phyloP scores from a whole-genome alignment of 2,888 invertebrate genomes.

The Ypsolopha scabrella region DNA sequence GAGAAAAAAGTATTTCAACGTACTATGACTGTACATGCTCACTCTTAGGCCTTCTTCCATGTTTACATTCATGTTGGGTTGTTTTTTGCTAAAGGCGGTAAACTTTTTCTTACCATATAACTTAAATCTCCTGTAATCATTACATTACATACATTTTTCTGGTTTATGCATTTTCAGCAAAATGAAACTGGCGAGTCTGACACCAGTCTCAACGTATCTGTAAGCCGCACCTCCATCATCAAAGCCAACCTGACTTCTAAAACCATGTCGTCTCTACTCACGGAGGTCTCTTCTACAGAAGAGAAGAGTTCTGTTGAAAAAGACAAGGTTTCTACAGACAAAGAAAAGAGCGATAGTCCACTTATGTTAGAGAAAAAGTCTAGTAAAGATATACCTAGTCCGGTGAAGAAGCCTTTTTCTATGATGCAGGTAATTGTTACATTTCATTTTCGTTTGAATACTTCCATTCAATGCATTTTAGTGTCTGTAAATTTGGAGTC shows the following conservation, averaged over 20 bases:
- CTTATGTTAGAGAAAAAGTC: conserved; percentile 31
- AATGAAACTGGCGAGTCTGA: conserved; percentile 28
- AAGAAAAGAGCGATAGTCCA: conserved; percentile 10
- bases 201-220: conserved; percentile 24
- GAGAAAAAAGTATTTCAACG: too few species aligned
- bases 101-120: too few species aligned
- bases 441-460: conserved; percentile 1
- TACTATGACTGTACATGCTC: too few species aligned
- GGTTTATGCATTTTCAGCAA: conserved; percentile 31
- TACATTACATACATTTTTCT: too few species aligned
- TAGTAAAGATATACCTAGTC: conserved; percentile 42
- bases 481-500: too few species aligned
- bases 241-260: conserved; percentile 47
- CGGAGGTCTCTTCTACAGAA: conserved; percentile 18
- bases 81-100: too few species aligned
- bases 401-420: conserved; percentile 47
- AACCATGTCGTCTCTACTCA: conserved; percentile 33
- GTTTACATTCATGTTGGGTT: too few species aligned
- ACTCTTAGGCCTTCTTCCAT: too few species aligned
- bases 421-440: conserved; percentile 44
- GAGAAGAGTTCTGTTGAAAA: conserved; percentile 2
- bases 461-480: too few species aligned
- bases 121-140: too few species aligned
- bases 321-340: not conserved
- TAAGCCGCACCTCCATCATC: conserved; percentile 41